These are phyloP conservation scores for Ceryle rudis DNA, from an alignment of 2,797 vertebrate species.

Conservation along the genomic window DNA sequence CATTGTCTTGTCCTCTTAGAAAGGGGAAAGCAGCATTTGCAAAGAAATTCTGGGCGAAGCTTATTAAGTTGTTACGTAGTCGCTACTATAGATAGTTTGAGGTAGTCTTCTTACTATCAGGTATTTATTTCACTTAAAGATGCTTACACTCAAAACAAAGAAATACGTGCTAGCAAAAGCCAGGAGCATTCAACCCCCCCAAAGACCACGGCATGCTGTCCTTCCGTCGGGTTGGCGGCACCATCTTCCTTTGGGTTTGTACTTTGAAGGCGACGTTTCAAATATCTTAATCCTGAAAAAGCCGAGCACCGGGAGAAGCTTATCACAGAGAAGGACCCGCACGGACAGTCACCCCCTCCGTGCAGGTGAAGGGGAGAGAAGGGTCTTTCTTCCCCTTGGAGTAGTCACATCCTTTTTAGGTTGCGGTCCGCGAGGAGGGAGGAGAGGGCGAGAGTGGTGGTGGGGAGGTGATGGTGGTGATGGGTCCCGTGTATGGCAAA, in stretches of 20 bases:
- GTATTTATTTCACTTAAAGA: background rate
- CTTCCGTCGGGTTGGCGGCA: background rate
- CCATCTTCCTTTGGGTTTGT: accelerated
- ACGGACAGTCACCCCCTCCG: too few species aligned
- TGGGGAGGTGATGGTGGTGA: background rate
- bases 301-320: background rate
- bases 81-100: background rate
- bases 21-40: background rate
- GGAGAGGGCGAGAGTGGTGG: background rate
- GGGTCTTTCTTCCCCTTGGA: background rate
- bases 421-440: accelerated
- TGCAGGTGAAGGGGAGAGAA: background rate
- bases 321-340: background rate
- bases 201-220: background rate
- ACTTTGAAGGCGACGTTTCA: background rate
- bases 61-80: background rate
- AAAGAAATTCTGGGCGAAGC: background rate
- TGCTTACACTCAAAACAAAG: background rate
- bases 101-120: background rate
- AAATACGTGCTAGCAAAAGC: background rate
- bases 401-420: background rate
- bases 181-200: background rate
- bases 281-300: background rate
- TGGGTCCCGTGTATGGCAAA: background rate
- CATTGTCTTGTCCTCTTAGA: background rate